These are phyloP conservation scores for Melanotaenia pygmaea DNA, from an alignment of 2,797 vertebrate genomes.

Conservation along the genomic window DNA sequence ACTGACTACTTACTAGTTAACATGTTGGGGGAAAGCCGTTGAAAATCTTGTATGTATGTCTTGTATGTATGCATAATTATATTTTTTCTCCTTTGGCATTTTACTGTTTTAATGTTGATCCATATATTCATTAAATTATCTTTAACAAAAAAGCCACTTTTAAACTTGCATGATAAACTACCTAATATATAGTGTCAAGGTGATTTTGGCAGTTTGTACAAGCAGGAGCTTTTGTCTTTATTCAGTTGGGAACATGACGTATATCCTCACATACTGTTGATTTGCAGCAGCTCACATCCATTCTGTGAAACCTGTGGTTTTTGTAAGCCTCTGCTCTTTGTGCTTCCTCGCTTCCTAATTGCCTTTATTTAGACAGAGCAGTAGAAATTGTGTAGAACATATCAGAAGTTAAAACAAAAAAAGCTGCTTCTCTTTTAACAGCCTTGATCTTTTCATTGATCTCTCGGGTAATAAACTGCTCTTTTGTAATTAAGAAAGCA, in stretches of 20 bases:
- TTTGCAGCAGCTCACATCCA: conserved; percentile 36
- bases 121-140: too few species aligned
- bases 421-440: conserved; percentile 58
- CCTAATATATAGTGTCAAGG: too few species aligned
- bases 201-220: neutral
- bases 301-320: conserved; percentile 28
- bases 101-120: too few species aligned
- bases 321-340: conserved; percentile 38
- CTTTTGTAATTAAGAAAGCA: conserved; percentile 79
- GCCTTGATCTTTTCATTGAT: conserved; percentile 79
- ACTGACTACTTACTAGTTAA: too few species aligned
- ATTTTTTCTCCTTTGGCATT: too few species aligned
- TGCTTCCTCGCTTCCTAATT: conserved; percentile 50
- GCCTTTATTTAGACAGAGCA: conserved; percentile 48
- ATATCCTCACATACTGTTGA: conserved; percentile 11
- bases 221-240: conserved; percentile 33
- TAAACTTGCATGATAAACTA: too few species aligned
- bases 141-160: too few species aligned
- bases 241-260: conserved; percentile 14
- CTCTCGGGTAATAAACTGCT: conserved; percentile 76
- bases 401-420: conserved; percentile 51
- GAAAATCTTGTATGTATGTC: too few species aligned
- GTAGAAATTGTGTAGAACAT: conserved; percentile 48
- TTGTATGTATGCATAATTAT: too few species aligned
- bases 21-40: too few species aligned